Evolutionary conservation across 2,888 invertebrate genomes (phyloP).

Genomic region (Oscheius onirici): DNA sequence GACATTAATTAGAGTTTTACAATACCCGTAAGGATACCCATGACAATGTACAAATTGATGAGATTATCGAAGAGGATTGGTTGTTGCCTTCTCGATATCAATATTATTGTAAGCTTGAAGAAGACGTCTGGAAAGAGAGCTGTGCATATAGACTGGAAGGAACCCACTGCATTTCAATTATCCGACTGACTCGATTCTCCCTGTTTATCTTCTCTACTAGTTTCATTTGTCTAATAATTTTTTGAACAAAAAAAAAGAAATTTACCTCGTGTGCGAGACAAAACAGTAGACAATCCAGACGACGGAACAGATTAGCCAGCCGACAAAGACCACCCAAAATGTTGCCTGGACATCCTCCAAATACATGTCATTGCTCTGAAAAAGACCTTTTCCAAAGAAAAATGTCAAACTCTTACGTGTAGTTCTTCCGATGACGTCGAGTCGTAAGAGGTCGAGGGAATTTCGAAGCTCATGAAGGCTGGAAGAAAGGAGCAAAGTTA

Average conservation of each 20-base stretch:
- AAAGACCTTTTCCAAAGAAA: neutral
- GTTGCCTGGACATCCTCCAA: slow-evolving; percentile 23
- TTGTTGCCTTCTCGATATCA: slow-evolving; percentile 17
- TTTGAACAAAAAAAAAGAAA: neutral
- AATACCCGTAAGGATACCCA: too few relatives aligned
- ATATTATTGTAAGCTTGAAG: slow-evolving; percentile 18
- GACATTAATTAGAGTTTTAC: too few relatives aligned
- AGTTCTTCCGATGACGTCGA: neutral
- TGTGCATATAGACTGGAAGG: neutral
- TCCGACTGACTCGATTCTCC: slow-evolving; percentile 23
- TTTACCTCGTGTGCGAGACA: slow-evolving; percentile 14
- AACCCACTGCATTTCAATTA: slow-evolving; percentile 30
- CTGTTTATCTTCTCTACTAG: slow-evolving; percentile 4
- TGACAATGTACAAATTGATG: too few relatives aligned
- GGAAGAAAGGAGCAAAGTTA: neutral
- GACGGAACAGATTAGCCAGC: slow-evolving; percentile 24
- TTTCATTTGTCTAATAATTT: slow-evolving; percentile 17
- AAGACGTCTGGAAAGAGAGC: slow-evolving; percentile 15
- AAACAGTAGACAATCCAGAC: slow-evolving; percentile 25
- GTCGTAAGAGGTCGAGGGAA: slow-evolving; percentile 18
- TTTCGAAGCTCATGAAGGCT: slow-evolving; percentile 1
- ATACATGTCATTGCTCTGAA: slow-evolving; percentile 27
- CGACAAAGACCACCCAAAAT: slow-evolving; percentile 25
- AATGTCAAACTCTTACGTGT: neutral
- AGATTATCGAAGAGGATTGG: neutral